Base-by-base conservation (phyloP, 2,113 vertebrate genomes). In the Sorex fumeus region DNA sequence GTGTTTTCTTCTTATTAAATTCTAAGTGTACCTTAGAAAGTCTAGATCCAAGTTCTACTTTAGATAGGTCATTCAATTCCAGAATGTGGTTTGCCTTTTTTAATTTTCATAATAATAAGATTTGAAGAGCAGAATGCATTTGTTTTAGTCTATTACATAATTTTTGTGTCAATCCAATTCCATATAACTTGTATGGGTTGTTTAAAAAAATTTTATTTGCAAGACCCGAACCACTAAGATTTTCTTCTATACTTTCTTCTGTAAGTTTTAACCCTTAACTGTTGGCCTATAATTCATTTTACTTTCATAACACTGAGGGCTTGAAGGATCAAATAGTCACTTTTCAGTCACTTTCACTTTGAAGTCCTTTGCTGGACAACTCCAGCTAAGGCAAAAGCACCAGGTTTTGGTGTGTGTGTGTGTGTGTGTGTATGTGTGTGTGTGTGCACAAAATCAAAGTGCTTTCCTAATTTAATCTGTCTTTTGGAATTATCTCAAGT, bases 301-400 rank as follows among this genome's bases (percentile, higher is more conserved):
- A 15, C 60, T 45, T 88, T 77, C 30, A 45, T 50, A 36, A n/a
- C 76, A 67, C 19, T 66, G 84, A 79, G 50, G 43, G 23, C n/a
- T 84, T 87, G 27, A n/a, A 72, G 47, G 53, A 25, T 30, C 60
- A 66, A 19, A n/a, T 2, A 57, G 16, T 45, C 60, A 32, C 66
- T 69, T 53, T 78, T 60, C 71, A 47, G 93, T n/a, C n/a, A n/a
- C n/a, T n/a, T n/a, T 30, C 16, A 36, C 76, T 87, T 70, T 84
- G 75, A 93, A 81, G 34, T 75, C 75, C 45, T 21, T 84, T 47
- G 18, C 32, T 53, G 25, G 25, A 16, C 30, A 19, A 66, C 6
- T 30, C 21, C 40, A 50, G 47, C 53, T 69, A 72, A 36, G 64
- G 25, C 62, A 83, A 27, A 77, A 21, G 15, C 28, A 36, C 27